Evolutionary conservation across 1,140 invertebrate species (phyloP).

Genomic region (Drosophila mayri): DNA sequence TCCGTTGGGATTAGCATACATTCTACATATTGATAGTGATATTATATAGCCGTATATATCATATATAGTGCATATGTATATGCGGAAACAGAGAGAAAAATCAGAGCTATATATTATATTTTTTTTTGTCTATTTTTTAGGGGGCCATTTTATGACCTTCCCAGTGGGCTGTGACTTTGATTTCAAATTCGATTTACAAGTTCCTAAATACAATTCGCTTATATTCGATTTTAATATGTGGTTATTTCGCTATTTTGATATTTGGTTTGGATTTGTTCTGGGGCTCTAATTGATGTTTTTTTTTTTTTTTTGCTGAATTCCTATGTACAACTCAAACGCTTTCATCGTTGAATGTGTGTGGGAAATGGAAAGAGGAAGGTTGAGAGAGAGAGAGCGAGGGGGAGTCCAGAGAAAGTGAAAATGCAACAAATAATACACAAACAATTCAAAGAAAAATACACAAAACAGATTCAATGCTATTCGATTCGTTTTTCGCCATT

Average conservation of each 20-base stretch:
- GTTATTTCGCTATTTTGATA: constrained; percentile 4
- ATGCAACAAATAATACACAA: background rate
- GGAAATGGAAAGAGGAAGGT: background rate
- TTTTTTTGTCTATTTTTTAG: background rate
- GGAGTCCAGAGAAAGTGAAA: constrained; percentile 4
- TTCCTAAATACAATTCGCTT: constrained; percentile 46
- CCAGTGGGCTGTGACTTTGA: constrained; percentile 6
- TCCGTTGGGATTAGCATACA: constrained; percentile 16
- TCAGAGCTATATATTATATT: constrained; percentile 1
- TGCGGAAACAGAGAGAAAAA: background rate
- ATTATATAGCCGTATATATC: constrained; percentile 17
- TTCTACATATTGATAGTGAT: constrained; percentile 25
- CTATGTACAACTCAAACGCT: constrained; percentile 37
- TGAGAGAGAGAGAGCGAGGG: background rate
- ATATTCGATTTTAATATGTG: constrained; percentile 26
- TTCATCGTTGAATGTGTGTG: constrained; percentile 13
- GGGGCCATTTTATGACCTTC: constrained; percentile 34
- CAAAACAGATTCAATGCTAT: background rate
- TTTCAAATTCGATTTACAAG: constrained; percentile 21
- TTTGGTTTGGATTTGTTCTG: constrained; percentile 17
- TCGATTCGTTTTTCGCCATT: background rate
- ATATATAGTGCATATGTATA: no score
- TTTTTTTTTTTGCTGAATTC: no score
- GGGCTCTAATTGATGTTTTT: no score
- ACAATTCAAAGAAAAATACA: background rate